These are phyloP conservation scores for Tinea trinotella DNA, from an alignment of 2,888 invertebrate genomes.

Conservation along the genomic window DNA sequence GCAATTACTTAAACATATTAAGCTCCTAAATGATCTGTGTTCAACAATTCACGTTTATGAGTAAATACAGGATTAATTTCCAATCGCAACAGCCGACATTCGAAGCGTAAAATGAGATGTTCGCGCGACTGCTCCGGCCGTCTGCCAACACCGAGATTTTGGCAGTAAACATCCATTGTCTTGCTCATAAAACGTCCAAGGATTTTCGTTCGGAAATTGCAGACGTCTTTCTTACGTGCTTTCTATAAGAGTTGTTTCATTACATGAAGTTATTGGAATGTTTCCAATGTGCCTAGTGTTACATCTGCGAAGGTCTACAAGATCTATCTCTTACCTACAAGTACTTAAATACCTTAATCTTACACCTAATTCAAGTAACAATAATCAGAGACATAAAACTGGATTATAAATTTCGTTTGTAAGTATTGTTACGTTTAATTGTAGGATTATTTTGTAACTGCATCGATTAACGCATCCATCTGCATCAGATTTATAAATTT, in stretches of 20 bases:
- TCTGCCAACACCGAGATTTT: constrained; percentile 43
- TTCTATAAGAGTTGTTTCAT: constrained; percentile 54
- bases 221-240: constrained; percentile 46
- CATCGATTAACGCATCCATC: no score
- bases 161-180: constrained; percentile 25
- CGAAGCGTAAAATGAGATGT: constrained; percentile 64
- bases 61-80: constrained; percentile 22
- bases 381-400: no score
- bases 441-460: no score
- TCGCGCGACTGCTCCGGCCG: constrained; percentile 54
- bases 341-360: no score
- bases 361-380: no score
- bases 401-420: no score
- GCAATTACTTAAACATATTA: no score
- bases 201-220: constrained; percentile 59
- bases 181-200: constrained; percentile 46
- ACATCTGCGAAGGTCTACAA: no score
- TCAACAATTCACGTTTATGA: constrained; percentile 8
- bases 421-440: no score
- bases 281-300: constrained; percentile 68
- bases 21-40: background rate
- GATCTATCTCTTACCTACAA: no score
- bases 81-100: constrained; percentile 41
- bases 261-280: constrained; percentile 62
- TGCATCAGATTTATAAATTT: no score